phyloP scores from a whole-genome alignment of 2,113 vertebrate genomes.

The Ptyas mucosa region DNA sequence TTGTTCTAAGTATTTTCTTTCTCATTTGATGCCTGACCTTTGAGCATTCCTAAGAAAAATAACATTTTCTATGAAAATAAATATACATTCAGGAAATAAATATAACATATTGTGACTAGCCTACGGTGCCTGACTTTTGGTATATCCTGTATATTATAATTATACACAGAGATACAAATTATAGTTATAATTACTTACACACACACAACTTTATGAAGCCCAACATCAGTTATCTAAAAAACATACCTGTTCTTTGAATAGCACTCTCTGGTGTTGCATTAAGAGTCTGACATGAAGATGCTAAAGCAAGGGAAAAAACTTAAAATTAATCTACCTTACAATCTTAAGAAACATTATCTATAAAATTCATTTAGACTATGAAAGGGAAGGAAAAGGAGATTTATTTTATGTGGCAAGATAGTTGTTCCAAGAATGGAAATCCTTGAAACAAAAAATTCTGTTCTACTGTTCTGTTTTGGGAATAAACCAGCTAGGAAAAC shows the following conservation, averaged over 20 bases:
- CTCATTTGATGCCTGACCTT: neutral
- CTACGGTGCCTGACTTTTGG: neutral
- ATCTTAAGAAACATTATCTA: neutral
- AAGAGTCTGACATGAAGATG: conserved; percentile 68
- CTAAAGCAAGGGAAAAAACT: conserved; percentile 62
- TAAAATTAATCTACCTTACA: conserved; percentile 18
- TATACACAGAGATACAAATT: neutral
- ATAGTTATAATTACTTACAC: neutral
- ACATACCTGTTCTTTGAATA: conserved; percentile 76
- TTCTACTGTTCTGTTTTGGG: neutral
- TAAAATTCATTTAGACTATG: conserved; percentile 4
- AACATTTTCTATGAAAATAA: neutral
- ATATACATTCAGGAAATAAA: neutral
- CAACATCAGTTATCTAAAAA: conserved; percentile 2
- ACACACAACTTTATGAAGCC: neutral
- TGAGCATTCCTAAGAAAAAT: neutral
- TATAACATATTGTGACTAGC: neutral
- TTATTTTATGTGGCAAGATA: too few relatives aligned
- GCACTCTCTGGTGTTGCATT: conserved; percentile 66
- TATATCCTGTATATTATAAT: neutral
- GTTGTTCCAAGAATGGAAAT: neutral
- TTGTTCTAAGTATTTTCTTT: neutral
- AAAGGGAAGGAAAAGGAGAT: neutral
- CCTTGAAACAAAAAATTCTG: neutral
- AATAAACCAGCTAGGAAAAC: neutral